Evolutionary conservation across 1,140 invertebrate species (phyloP), one percentile per base, ranked within the genome.

Genomic region (Trinorchestia longiramus): DNA sequence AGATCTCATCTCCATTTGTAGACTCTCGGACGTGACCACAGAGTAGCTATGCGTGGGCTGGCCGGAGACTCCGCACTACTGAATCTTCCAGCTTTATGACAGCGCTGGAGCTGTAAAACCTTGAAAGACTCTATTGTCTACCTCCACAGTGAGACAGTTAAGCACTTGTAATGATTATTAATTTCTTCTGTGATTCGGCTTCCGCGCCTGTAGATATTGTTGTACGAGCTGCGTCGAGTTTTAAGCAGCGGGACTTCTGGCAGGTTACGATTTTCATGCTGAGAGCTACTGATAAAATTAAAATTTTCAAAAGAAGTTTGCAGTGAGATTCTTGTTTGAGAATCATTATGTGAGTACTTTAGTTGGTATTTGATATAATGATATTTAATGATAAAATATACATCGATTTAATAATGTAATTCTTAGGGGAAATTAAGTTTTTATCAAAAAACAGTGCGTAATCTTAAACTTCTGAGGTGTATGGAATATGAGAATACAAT

Each of bases 121-220:
- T 94, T 94, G 44, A 94, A 94, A 45, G 44, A 94, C 92, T 94
- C 92, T 45, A 94, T 94, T 94, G 92, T 94, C 92, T 94, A 45
- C 92, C 44, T 94, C 92, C 92, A 94, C 43, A 94, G 44, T 44
- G 40, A 43, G 92, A 94, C 92, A 94, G 92, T 43, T 94, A 94
- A 94, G 43, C 92, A 94, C 44, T 44, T 40, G 4, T 94, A 94
- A 94, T 94, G 92, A 94, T 94, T 94, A 94, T 94, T 94, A 47
- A 94, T 94, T 94, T 94, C 44, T 94, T 42, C 44, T 11, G 43
- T 44, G 43, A n/a, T 94, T 94, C 44, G 44, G 92, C 92, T 94
- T 43, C 92, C 44, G 43, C 92, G 41, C 41, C 62, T 28, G 11
- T 77, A 77, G 15, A 77, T 15, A 77, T 36, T 77, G 15, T 28